phyloP scores from a whole-genome alignment of 2,113 vertebrate genomes.

The Tetrax tetrax region DNA sequence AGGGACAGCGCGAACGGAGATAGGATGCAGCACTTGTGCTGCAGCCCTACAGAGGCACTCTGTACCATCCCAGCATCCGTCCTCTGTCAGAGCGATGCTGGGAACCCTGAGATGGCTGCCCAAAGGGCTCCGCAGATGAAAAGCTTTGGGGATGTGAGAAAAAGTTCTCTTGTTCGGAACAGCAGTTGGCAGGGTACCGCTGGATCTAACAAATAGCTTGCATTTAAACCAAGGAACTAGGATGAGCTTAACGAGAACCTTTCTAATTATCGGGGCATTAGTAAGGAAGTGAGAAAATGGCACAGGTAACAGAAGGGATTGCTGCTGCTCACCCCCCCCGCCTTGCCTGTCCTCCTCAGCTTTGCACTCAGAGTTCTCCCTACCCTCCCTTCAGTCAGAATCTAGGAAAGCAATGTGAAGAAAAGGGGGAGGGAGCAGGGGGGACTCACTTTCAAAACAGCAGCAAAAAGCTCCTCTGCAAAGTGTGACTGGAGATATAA shows the following conservation, averaged over 20 bases:
- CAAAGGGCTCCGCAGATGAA: not conserved
- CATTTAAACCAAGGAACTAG: not conserved
- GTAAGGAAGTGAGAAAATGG: conserved; percentile 16
- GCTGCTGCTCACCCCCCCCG: not conserved
- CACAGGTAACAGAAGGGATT: not conserved
- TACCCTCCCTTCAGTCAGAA: not conserved
- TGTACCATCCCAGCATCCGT: not conserved
- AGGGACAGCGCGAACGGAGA: conserved; percentile 27
- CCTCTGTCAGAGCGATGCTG: not conserved
- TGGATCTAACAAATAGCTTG: not conserved
- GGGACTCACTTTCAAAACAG: not conserved
- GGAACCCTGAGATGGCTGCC: not conserved
- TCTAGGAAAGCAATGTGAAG: not conserved
- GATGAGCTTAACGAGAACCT: not conserved
- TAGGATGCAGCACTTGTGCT: not conserved
- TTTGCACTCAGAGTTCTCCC: not conserved
- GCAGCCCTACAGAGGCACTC: conserved; percentile 6
- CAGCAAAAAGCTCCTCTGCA: conserved; percentile 9
- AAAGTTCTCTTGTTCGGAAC: not conserved
- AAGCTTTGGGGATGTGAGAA: not conserved
- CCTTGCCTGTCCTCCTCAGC: not conserved
- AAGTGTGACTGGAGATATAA: conserved; percentile 14
- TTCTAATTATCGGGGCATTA: conserved; percentile 12
- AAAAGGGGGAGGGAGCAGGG: not conserved
- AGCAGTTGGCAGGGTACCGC: not conserved